These are phyloP conservation scores for Amphibalanus amphitrite DNA, from an alignment of 1,140 invertebrate genomes.

Conservation along the genomic window DNA sequence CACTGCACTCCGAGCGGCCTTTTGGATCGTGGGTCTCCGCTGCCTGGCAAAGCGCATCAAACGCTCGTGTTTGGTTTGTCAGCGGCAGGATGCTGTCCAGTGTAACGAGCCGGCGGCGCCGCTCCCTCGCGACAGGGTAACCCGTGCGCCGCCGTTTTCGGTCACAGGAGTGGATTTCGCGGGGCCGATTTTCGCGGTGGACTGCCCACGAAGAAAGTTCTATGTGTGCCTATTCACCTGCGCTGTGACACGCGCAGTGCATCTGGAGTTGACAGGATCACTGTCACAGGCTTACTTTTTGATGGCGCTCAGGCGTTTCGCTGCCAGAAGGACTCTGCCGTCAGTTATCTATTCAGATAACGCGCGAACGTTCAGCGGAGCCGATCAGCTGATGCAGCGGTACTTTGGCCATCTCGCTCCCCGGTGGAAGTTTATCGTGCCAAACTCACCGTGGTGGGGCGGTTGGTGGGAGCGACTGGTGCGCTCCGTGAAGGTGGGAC, in stretches of 20 bases:
- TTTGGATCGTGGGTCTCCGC: no score
- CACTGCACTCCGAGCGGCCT: no score
- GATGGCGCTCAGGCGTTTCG: constrained; percentile 10
- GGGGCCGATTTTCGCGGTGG: constrained; percentile 8
- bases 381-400: constrained; percentile 3
- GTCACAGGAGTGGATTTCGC: constrained; percentile 8
- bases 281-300: background rate
- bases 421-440: constrained; percentile 15
- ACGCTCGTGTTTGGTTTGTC: constrained; percentile 3
- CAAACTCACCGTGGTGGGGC: constrained; percentile 15
- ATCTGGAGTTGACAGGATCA: constrained; percentile 9
- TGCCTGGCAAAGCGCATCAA: constrained; percentile 6
- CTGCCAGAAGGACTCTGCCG: constrained; percentile 4
- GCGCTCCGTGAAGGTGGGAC: constrained; percentile 11
- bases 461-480: constrained; percentile 14
- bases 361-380: constrained; percentile 10
- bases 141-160: constrained; percentile 8
- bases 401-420: constrained; percentile 2
- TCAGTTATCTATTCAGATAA: constrained; percentile 10
- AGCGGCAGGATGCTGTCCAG: constrained; percentile 5
- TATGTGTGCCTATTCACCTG: constrained; percentile 6
- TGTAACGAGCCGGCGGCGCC: constrained; percentile 4
- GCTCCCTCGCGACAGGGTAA: constrained; percentile 6
- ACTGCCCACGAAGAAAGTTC: background rate
- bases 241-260: constrained; percentile 8